Percentiles rank a stretch among this genome's conserved stretches.
phyloP scores from a whole-genome alignment of 2,113 vertebrate species.

The Climacteris rufus region DNA sequence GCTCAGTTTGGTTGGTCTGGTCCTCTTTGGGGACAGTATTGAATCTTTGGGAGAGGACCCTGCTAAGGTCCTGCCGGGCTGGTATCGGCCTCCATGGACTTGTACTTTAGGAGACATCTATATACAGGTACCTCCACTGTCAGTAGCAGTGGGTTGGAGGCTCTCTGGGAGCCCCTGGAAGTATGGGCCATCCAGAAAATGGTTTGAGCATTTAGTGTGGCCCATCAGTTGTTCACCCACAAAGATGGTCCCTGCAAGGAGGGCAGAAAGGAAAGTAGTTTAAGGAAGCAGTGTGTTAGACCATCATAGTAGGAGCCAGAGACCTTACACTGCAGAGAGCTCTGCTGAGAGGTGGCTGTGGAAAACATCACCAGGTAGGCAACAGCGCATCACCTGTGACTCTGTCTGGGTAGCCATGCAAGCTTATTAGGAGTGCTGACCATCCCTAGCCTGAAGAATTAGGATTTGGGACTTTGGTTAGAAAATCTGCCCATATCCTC shows the following conservation, averaged over 20 bases:
- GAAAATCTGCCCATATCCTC: not conserved
- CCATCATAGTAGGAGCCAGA: not conserved
- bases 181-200: too few relatives aligned
- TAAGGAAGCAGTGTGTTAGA: not conserved
- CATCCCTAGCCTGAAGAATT: not conserved
- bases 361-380: not conserved
- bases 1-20: too few relatives aligned
- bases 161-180: too few relatives aligned
- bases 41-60: too few relatives aligned
- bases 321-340: not conserved
- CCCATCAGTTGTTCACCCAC: not conserved
- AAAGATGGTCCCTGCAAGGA: not conserved
- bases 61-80: too few relatives aligned
- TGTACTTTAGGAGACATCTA: too few relatives aligned
- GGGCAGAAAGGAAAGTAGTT: not conserved
- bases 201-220: too few relatives aligned
- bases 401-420: not conserved
- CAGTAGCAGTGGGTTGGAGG: too few relatives aligned
- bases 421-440: fast-evolving
- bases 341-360: not conserved
- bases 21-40: too few relatives aligned
- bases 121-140: too few relatives aligned
- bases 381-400: not conserved
- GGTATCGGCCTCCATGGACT: too few relatives aligned
- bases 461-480: not conserved